Percentiles rank a stretch among this genome's conserved stretches.
These are phyloP conservation scores for Podarcis muralis DNA, from an alignment of 2,113 vertebrate species.

Conservation along the genomic window DNA sequence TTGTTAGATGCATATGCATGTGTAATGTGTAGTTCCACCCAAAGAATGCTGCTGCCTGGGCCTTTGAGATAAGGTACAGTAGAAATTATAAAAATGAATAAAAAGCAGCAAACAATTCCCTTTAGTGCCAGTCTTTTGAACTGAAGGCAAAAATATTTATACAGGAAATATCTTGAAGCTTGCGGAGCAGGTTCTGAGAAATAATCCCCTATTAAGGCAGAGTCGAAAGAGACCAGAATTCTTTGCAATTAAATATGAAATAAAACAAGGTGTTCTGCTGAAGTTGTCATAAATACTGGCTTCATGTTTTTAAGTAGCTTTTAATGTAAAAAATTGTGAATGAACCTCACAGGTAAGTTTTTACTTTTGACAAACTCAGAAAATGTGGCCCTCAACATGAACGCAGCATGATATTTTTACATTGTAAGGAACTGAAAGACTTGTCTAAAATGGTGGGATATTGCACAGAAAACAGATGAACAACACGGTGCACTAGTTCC, in stretches of 20 bases:
- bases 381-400: not conserved
- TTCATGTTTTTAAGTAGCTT: not conserved
- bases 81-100: not conserved
- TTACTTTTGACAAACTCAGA: not conserved
- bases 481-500: not conserved
- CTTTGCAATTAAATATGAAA: not conserved
- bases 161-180: not conserved
- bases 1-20: not conserved
- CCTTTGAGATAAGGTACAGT: not conserved
- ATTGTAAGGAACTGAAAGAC: not conserved
- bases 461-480: not conserved
- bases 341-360: conserved; percentile 24
- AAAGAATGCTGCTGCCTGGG: not conserved
- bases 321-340: conserved; percentile 32
- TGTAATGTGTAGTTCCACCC: too few species aligned
- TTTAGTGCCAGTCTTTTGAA: not conserved
- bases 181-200: not conserved
- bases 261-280: conserved; percentile 25
- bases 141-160: not conserved
- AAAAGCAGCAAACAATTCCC: not conserved
- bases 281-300: conserved; percentile 44
- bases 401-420: not conserved
- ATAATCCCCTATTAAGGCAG: not conserved
- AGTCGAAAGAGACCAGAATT: conserved; percentile 14
- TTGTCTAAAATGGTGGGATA: not conserved